Evolutionary conservation across 2,113 vertebrate species (phyloP), one percentile per base, ranked within the genome.

Genomic region (Chitala chitala): DNA sequence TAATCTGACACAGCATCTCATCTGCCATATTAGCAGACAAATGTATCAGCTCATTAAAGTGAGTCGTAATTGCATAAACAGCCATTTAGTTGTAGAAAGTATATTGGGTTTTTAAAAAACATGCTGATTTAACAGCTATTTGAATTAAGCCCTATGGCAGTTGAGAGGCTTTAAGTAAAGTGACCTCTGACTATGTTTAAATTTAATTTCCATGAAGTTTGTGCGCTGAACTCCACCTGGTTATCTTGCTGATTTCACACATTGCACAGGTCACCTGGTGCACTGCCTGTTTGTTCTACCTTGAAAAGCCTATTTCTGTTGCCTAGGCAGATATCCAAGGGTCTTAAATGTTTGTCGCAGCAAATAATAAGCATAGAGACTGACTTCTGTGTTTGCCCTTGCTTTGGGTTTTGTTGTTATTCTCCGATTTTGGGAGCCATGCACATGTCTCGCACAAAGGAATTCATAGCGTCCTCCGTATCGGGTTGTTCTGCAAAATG

Each of bases 331-430:
- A 55, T 55, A 56, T 33, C 51, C 20, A 22, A 54, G 55, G 24
- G 69, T 71, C 51, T 22, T 55, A 71, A 71, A 55, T 71, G 51
- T 55, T 70, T 33, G 46, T 48, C 48, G 36, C 69, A 55, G 69
- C 54, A 40, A 36, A 71, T 71, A 55, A 55, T 42, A 36, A 61
- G 36, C 56, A 44, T 9, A 48, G n/a, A 73, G 55, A 31, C 48
- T 24, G 3, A 61, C 71, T n/a, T 31, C 7, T 6, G 12, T 2
- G 44, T 46, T 55, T 17, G 36, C 8, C 6, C 42, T 48, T 1
- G 29, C 22, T 6, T 20, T 29, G 24, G 10, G 8, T 48, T 69
- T 22, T 40, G 13, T 3, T 42, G 20, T 22, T 46, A 24, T 58
- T 72, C 46, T 24, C 38, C 15, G 0, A 26, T n/a, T 4, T 36